These are phyloP conservation scores for Dermochelys coriacea DNA, from an alignment of 2,797 vertebrate species.

Conservation along the genomic window DNA sequence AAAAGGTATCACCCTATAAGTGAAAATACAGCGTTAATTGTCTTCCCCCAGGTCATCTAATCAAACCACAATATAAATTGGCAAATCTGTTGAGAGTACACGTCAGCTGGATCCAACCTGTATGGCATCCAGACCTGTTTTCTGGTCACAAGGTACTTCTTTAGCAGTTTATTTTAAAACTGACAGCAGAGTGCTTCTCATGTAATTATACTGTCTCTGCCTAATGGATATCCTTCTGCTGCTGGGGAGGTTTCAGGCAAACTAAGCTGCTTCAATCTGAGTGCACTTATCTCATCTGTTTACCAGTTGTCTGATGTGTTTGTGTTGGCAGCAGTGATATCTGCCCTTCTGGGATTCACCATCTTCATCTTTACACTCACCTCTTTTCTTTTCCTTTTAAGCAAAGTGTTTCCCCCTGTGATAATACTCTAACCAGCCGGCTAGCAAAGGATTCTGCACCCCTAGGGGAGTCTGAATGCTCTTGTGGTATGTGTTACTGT, in stretches of 20 bases:
- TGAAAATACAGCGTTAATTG: neutral
- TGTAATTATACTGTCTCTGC: neutral
- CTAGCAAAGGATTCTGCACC: neutral
- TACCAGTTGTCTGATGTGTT: neutral
- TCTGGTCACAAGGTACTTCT: neutral
- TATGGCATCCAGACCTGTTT: neutral
- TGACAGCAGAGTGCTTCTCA: neutral
- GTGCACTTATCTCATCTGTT: conserved; percentile 23
- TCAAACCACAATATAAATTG: neutral
- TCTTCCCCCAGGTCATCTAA: neutral
- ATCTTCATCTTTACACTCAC: neutral
- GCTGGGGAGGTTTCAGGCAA: conserved; percentile 3
- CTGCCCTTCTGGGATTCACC: neutral
- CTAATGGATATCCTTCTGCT: conserved; percentile 19
- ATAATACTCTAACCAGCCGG: neutral
- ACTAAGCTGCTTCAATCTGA: neutral
- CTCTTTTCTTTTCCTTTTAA: neutral
- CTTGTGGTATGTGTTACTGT: neutral
- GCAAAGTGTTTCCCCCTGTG: neutral
- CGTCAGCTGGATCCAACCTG: neutral
- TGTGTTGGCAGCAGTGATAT: conserved; percentile 16
- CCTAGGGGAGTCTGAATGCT: rapidly evolving
- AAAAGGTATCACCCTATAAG: neutral
- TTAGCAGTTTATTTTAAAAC: neutral
- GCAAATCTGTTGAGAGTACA: neutral